Evolutionary conservation across 2,113 vertebrate genomes (phyloP), one percentile per base, ranked within the genome.

Genomic region (Rhineura floridana): DNA sequence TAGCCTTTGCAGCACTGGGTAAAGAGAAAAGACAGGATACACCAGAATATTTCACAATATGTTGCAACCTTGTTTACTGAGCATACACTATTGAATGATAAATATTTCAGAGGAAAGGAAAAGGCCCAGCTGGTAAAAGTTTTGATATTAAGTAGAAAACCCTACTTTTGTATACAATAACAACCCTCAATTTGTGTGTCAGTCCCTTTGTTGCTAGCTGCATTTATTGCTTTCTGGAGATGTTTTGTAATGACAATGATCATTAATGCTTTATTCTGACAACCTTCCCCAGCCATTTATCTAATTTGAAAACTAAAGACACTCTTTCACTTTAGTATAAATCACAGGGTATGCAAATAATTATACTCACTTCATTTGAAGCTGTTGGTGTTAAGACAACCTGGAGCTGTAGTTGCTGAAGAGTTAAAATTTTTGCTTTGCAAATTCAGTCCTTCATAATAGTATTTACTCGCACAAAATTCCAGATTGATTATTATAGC

Each of bases 101-200:
- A 93, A 91, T 83, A 91, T 83, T 90, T 91, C 93, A 76, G 89
- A 62, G 75, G 39, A 87, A 6, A 7, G 55, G 55, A 30, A 59
- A 77, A 70, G n/a, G 90, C 42, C 84, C 88, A 55, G 72, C 25
- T 93, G 75, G 39, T 81, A 93, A 46, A 79, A 91, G 13, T 76
- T 91, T 94, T 91, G 55, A 59, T 94, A 84, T 89, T 90, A 93
- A 92, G 86, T 84, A 75, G 81, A 80, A 91, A 92, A 28, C 33
- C 6, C 5, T 75, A 86, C 63, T 90, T 90, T 95, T 78, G 78
- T 93, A 85, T 93, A 94, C 94, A 81, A 95, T 95, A 95, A 89
- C 90, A 91, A 87, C 25, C 79, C 85, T 92, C 75, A 90, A 91
- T 94, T 48, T 59, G 55, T 83, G 93, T 92, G 93, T 91, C 94